Percentiles rank a stretch among this genome's conserved stretches.
phyloP scores from a whole-genome alignment of 2,888 invertebrate species.

The Bursaphelenchus okinawaensis region DNA sequence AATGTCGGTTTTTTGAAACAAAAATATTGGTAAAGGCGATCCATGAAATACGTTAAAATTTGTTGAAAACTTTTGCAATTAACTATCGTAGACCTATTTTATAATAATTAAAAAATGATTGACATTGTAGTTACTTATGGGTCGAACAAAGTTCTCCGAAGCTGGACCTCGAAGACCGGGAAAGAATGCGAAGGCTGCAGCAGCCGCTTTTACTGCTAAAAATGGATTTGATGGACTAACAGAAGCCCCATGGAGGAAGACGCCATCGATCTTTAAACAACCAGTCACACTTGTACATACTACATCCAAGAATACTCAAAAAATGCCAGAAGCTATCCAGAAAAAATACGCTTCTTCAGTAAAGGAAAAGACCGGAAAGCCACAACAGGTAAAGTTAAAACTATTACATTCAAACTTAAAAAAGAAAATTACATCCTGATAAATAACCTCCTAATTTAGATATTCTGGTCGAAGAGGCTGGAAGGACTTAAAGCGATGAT shows the following conservation, averaged over 20 bases:
- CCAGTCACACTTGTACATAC: slow-evolving; percentile 80
- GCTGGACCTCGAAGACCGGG: slow-evolving; percentile 20
- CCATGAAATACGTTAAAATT: too few relatives aligned
- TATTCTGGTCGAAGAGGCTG: slow-evolving; percentile 53
- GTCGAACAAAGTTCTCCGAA: slow-evolving; percentile 28
- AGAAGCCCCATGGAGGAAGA: slow-evolving; percentile 67
- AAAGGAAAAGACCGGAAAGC: slow-evolving; percentile 20
- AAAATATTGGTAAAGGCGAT: too few relatives aligned
- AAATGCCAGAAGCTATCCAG: slow-evolving; percentile 14
- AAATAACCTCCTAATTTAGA: slow-evolving; percentile 21
- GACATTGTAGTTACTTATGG: slow-evolving; percentile 17
- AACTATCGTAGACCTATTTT: too few relatives aligned
- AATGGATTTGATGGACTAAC: slow-evolving; percentile 35
- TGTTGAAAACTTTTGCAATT: too few relatives aligned
- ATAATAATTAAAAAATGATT: neutral
- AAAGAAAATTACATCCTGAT: neutral
- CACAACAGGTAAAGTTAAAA: slow-evolving; percentile 30
- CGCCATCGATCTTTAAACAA: slow-evolving; percentile 85
- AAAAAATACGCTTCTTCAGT: neutral
- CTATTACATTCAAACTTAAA: too few relatives aligned
- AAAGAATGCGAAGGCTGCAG: slow-evolving; percentile 9
- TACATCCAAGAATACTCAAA: slow-evolving; percentile 45
- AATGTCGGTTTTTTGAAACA: neutral
- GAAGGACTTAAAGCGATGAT: slow-evolving; percentile 43
- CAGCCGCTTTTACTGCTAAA: slow-evolving; percentile 8